Conservation (phyloP, 2,797 vertebrate genomes). For the Lepus oiostolus region DNA sequence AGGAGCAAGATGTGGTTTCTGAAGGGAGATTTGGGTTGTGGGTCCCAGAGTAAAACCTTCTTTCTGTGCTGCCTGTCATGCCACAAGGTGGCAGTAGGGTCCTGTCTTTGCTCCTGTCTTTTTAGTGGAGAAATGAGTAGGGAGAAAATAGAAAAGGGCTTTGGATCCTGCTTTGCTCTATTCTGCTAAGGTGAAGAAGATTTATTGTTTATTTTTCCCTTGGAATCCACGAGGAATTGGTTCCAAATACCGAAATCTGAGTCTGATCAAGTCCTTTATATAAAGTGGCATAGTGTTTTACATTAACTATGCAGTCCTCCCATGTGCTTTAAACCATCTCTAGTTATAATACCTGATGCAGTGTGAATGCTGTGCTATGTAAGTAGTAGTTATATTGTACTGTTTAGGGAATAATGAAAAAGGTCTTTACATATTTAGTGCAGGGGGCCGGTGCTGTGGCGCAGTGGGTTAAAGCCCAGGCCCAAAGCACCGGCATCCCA, state of each 20-base stretch:
- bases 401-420: neutral
- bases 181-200: slow-evolving; percentile 17
- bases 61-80: neutral
- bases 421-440: neutral
- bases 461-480: too few relatives aligned
- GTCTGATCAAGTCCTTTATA: neutral
- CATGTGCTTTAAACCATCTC: neutral
- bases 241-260: neutral
- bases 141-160: neutral
- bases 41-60: neutral
- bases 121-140: neutral
- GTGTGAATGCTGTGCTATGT: neutral
- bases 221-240: neutral
- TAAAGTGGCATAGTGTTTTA: neutral
- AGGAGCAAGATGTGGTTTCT: neutral
- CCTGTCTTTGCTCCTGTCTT: slow-evolving; percentile 13
- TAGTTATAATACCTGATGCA: neutral
- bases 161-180: neutral
- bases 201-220: neutral
- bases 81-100: slow-evolving; percentile 79
- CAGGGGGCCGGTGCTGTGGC: too few relatives aligned
- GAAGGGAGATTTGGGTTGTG: neutral
- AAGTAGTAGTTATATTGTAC: neutral
- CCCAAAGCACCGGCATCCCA: too few relatives aligned
- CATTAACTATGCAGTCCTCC: too few relatives aligned